Percentiles rank a stretch among this genome's conserved stretches.
phyloP scores from a whole-genome alignment of 2,888 invertebrate species.

The Melinaea menophilus region DNA sequence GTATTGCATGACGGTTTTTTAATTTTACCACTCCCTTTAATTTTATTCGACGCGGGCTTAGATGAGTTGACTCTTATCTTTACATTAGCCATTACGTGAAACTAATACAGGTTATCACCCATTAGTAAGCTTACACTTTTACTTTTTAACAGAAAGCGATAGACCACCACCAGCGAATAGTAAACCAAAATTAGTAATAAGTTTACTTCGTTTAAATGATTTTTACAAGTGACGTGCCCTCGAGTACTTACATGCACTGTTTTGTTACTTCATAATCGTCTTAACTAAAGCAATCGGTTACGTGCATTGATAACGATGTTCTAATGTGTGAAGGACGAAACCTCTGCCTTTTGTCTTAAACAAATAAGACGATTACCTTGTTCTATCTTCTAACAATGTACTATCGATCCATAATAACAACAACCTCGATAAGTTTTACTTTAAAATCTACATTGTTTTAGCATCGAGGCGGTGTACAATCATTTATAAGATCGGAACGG shows the following conservation, averaged over 20 bases:
- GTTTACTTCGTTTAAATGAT: slow-evolving; percentile 32
- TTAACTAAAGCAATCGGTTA: slow-evolving; percentile 62
- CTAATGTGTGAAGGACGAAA: slow-evolving; percentile 73
- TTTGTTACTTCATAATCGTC: slow-evolving; percentile 70
- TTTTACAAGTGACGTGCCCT: slow-evolving; percentile 43
- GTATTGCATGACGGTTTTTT: slow-evolving; percentile 52
- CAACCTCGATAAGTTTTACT: slow-evolving; percentile 31
- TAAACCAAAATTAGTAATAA: slow-evolving; percentile 46
- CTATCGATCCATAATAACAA: slow-evolving; percentile 45
- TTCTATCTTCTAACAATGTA: slow-evolving; percentile 44
- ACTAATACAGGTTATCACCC: slow-evolving; percentile 42
- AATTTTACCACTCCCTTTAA: slow-evolving; percentile 44
- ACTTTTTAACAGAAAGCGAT: slow-evolving; percentile 38
- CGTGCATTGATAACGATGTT: slow-evolving; percentile 70
- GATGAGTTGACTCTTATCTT: slow-evolving; percentile 60
- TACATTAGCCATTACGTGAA: slow-evolving; percentile 61
- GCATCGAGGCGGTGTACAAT: slow-evolving; percentile 12
- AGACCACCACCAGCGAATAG: slow-evolving; percentile 59
- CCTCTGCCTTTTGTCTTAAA: slow-evolving; percentile 64
- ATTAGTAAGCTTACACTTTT: slow-evolving; percentile 54
- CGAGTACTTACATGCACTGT: slow-evolving; percentile 67
- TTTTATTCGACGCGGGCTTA: slow-evolving; percentile 48
- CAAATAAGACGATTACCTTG: slow-evolving; percentile 67
- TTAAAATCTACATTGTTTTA: slow-evolving; percentile 17
- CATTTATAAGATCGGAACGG: background rate